Evolutionary conservation across 2,888 invertebrate species (phyloP).

Genomic region (Phortica magna): DNA sequence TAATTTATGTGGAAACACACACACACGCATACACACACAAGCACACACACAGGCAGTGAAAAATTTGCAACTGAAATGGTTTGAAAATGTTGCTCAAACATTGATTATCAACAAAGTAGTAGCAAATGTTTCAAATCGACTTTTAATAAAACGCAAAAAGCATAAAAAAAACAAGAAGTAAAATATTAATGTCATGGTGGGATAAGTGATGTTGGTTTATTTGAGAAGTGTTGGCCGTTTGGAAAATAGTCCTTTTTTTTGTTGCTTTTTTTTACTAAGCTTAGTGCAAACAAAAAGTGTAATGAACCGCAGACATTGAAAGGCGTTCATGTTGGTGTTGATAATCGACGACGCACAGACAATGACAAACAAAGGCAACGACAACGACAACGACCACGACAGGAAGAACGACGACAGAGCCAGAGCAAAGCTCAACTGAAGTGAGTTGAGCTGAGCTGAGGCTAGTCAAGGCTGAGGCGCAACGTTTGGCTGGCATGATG

Average conservation of each 20-base stretch:
- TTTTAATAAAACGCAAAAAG: constrained; percentile 61
- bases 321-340: constrained; percentile 55
- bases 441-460: neutral
- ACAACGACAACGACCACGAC: too few species aligned
- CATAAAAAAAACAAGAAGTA: constrained; percentile 12
- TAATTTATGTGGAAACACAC: constrained; percentile 56
- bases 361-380: constrained; percentile 62
- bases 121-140: constrained; percentile 64
- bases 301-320: constrained; percentile 67
- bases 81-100: constrained; percentile 7
- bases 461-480: neutral
- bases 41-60: constrained; percentile 38
- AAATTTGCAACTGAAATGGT: constrained; percentile 46
- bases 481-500: neutral
- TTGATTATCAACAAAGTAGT: constrained; percentile 11
- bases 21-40: neutral
- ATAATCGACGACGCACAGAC: constrained; percentile 67
- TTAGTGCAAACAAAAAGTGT: constrained; percentile 65
- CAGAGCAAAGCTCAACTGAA: neutral
- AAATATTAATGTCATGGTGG: neutral
- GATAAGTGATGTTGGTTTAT: constrained; percentile 14
- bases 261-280: neutral
- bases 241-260: neutral
- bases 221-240: neutral
- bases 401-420: too few species aligned